Evolutionary conservation across 2,888 invertebrate species (phyloP).

Genomic region (Pherbina coryleti): DNA sequence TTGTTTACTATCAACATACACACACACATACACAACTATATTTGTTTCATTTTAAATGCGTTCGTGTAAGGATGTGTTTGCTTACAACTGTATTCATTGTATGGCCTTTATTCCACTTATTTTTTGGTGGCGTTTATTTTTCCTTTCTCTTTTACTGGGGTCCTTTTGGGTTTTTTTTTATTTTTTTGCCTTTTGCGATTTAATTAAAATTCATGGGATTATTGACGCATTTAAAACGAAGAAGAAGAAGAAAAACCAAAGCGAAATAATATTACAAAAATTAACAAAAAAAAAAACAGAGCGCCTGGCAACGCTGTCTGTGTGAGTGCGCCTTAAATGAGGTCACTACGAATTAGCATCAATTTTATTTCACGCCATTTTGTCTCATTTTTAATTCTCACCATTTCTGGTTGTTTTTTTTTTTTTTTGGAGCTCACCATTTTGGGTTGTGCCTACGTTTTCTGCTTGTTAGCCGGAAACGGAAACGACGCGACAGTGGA

Average conservation of each 20-base stretch:
- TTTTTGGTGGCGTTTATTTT: background rate
- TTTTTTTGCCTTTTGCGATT: background rate
- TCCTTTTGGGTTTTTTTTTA: background rate
- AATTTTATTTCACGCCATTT: constrained; percentile 29
- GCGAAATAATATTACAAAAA: background rate
- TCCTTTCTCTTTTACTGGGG: background rate
- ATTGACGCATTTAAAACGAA: constrained; percentile 3
- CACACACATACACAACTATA: background rate
- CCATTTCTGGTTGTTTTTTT: background rate
- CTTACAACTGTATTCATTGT: background rate
- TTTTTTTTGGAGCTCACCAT: background rate
- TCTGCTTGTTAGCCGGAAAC: constrained; percentile 9
- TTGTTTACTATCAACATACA: background rate
- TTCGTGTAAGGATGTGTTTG: background rate
- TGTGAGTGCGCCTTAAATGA: constrained; percentile 16
- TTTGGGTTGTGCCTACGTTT: background rate
- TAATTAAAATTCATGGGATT: constrained; percentile 23
- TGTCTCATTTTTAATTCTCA: constrained; percentile 15
- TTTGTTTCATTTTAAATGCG: background rate
- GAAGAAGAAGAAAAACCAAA: background rate
- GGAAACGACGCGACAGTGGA: background rate
- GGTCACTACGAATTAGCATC: constrained; percentile 35
- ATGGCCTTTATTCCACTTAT: background rate
- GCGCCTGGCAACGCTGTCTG: background rate
- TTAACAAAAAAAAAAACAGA: background rate